A percentile compares a stretch with the other conserved stretches of the same genome.
Conservation (phyloP, 2,888 invertebrate genomes). For the Chirona hameri region DNA sequence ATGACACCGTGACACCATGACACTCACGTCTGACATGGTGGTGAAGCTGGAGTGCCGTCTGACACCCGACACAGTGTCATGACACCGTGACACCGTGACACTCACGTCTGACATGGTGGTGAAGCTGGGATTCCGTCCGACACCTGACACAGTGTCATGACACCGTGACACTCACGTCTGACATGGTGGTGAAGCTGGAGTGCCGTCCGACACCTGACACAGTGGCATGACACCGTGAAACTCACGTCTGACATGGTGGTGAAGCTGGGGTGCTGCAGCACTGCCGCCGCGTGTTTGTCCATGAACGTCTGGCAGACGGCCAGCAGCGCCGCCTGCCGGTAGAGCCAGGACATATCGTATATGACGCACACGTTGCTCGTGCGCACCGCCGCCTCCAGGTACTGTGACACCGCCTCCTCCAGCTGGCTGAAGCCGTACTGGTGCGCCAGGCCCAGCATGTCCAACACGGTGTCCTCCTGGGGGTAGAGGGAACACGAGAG, state of each 20-base stretch:
- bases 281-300: constrained; percentile 80
- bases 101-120: too few species aligned
- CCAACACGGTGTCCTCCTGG: constrained; percentile 52
- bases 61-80: too few species aligned
- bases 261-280: constrained; percentile 80
- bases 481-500: neutral
- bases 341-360: constrained; percentile 81
- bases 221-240: constrained; percentile 28
- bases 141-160: too few species aligned
- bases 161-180: neutral
- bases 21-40: too few species aligned
- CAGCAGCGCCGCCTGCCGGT: constrained; percentile 57
- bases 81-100: too few species aligned
- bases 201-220: neutral
- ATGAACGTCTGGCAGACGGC: constrained; percentile 84
- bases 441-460: constrained; percentile 80
- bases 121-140: too few species aligned
- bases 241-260: constrained; percentile 75
- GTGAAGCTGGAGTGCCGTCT: too few species aligned
- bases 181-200: too few species aligned
- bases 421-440: constrained; percentile 92
- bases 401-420: constrained; percentile 88
- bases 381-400: constrained; percentile 80
- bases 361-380: constrained; percentile 90
- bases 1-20: too few species aligned